These are phyloP conservation scores for Astur gentilis DNA, from an alignment of 2,113 vertebrate species.

Conservation along the genomic window DNA sequence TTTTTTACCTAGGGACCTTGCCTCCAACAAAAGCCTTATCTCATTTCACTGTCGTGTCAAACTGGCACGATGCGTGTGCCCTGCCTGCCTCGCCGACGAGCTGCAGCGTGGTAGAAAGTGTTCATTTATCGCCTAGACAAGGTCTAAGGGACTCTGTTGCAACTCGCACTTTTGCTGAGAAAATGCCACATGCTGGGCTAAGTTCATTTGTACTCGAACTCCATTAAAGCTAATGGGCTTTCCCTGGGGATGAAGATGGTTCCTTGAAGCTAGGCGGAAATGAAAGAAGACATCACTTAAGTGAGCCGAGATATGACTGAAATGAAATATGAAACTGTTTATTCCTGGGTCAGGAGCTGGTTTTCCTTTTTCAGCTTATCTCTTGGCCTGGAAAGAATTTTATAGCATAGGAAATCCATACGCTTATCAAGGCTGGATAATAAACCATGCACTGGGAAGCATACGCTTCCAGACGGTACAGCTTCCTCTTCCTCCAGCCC, in stretches of 20 bases:
- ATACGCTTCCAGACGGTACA: neutral
- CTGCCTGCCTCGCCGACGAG: neutral
- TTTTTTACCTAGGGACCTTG: neutral
- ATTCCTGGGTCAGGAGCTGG: neutral
- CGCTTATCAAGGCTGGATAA: neutral
- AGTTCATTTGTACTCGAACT: conserved; percentile 4
- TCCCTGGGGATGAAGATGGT: neutral
- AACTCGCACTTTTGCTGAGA: neutral
- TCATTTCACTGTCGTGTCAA: neutral
- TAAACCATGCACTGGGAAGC: neutral
- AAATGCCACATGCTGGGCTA: conserved; percentile 24
- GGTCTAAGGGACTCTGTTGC: neutral
- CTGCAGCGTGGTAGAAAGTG: neutral
- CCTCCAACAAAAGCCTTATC: neutral
- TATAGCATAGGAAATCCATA: neutral
- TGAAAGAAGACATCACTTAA: neutral
- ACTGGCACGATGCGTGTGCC: fast-evolving
- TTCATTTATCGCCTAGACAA: neutral
- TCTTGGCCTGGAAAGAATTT: neutral
- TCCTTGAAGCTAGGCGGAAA: neutral
- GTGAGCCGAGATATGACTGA: neutral
- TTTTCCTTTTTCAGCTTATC: neutral
- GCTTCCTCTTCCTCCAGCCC: neutral
- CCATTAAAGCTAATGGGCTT: conserved; percentile 30
- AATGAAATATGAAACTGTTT: neutral